Evolutionary conservation across 2,797 vertebrate species (phyloP).

Genomic region (Tenualosa ilisha): DNA sequence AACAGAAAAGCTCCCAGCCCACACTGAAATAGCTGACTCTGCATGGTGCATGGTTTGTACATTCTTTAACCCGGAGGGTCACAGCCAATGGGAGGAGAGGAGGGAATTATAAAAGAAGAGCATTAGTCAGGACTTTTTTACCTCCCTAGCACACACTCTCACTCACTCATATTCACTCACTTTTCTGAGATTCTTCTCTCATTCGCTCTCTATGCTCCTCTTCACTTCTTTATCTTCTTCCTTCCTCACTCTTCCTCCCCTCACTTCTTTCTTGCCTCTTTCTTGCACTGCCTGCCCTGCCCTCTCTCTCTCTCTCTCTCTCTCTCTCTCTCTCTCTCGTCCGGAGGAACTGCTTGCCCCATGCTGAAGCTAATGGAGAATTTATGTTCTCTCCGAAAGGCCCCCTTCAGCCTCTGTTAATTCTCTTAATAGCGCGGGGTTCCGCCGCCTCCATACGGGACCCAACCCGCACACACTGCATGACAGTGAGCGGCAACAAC

Average conservation of each 20-base stretch:
- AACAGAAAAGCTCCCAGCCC: constrained; percentile 4
- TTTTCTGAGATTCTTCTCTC: no score
- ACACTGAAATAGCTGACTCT: constrained; percentile 14
- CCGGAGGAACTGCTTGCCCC: constrained; percentile 56
- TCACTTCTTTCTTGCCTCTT: neutral
- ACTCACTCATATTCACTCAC: no score
- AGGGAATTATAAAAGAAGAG: constrained; percentile 21
- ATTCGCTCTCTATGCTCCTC: no score
- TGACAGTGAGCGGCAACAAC: constrained; percentile 44
- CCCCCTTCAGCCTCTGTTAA: constrained; percentile 65
- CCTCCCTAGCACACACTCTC: no score
- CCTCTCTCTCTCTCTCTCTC: neutral
- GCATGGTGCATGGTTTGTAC: neutral
- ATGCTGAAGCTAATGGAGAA: constrained; percentile 68
- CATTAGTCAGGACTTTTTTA: constrained; percentile 20
- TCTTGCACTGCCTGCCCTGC: neutral
- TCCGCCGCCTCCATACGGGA: constrained; percentile 57
- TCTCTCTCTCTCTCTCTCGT: neutral
- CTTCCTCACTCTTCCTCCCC: neutral
- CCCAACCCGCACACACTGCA: constrained; percentile 56
- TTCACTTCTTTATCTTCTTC: neutral
- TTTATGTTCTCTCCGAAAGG: constrained; percentile 66
- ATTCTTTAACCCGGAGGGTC: neutral
- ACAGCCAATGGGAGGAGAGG: constrained; percentile 8
- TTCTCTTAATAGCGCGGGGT: constrained; percentile 69